Base-by-base conservation (phyloP, 92 coral and sea anemone genomes). In the Porites cylindrica region DNA sequence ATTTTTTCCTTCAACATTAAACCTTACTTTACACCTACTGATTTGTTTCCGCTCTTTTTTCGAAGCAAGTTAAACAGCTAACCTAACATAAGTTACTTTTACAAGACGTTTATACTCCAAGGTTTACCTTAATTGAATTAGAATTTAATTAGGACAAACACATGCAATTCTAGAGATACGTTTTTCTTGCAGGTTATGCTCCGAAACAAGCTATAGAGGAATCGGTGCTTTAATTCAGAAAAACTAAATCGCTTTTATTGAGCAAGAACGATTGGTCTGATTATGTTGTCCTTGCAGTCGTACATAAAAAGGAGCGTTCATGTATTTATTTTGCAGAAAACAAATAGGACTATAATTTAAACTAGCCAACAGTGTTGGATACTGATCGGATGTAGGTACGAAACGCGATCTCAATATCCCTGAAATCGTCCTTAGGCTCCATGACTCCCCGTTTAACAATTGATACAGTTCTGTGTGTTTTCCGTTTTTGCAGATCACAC, bases 401-500 rank as follows among this genome's bases (percentile, higher is more conserved):
- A 53, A 38, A 38, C 47, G 6, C 5, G 47, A 38, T 38, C 6
- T 38, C 47, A 38, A 38, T 38, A 38, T 38, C 47, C 47, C 47
- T 38, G 47, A 38, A 38, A 38, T 38, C 47, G 47, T 38, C 47
- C 47, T 38, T 38, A 38, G 47, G 47, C 47, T 38, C 5, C 47
- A 6, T 38, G 47, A 38, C 47, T 38, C 47, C 47, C 47, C 7
- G 0, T 38, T 38, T 38, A 38, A 38, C 52, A 64, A 72, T 58
- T 23, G 24, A 69, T 56, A 17, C 85, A 53, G 50, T 72, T 75
- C 74, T 87, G 38, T 62, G 47, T 67, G 58, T 74, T 51, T 82
- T 70, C 58, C 87, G 56, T 75, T 32, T 82, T 65, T 88, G 14
- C 77, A 96, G 99, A 96, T 96, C 79, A 96, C 99, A 72, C 91